These are phyloP conservation scores for Coregonus clupeaformis DNA, from an alignment of 2,113 vertebrate genomes.

Conservation along the genomic window DNA sequence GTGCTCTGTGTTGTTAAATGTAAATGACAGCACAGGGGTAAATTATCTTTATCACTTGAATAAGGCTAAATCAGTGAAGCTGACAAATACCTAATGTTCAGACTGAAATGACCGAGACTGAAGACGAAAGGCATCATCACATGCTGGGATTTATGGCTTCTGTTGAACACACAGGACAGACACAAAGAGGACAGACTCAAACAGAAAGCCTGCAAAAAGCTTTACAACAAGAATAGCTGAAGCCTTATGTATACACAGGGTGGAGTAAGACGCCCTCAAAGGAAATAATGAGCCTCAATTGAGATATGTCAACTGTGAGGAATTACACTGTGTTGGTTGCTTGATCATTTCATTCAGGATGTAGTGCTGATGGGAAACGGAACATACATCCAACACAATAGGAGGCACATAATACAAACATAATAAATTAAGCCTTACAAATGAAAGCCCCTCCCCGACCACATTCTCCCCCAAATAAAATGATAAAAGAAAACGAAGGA, in stretches of 20 bases:
- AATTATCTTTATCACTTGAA: conserved; percentile 60
- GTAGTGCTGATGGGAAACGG: no score
- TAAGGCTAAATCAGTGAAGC: conserved; percentile 60
- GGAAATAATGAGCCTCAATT: no score
- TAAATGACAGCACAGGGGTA: conserved; percentile 32
- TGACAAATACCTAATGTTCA: conserved; percentile 31
- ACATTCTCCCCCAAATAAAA: no score
- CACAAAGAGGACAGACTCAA: conserved; percentile 44
- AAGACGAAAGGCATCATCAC: conserved; percentile 24
- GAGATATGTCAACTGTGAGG: no score
- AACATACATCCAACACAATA: no score
- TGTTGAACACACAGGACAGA: conserved; percentile 39
- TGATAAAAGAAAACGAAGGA: no score
- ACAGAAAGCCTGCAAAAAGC: conserved; percentile 51
- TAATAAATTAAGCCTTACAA: no score
- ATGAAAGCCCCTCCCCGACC: no score
- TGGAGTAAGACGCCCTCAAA: background rate
- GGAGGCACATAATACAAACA: no score
- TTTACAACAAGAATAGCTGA: conserved; percentile 58
- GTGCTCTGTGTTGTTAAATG: conserved; percentile 60
- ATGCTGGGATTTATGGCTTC: conserved; percentile 47
- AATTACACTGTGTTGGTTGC: no score
- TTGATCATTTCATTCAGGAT: no score
- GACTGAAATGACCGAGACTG: conserved; percentile 32
- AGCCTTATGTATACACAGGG: conserved; percentile 43